phyloP scores from a whole-genome alignment of 2,797 vertebrate genomes.

The Scolopax rusticola region DNA sequence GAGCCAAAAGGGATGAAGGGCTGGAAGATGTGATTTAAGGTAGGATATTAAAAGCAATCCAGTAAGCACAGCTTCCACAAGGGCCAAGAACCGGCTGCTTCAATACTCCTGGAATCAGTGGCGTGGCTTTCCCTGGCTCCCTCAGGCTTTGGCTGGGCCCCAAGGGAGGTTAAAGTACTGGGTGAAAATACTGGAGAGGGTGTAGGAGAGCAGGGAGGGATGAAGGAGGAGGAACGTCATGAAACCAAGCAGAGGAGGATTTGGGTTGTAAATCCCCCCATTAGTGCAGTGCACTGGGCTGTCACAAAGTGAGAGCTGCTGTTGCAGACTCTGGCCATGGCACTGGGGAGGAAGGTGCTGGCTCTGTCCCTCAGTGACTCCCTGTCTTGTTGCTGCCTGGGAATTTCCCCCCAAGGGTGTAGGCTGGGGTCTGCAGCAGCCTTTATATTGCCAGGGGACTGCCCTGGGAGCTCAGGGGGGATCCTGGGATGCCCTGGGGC shows the following conservation, averaged over 20 bases:
- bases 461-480: fast-evolving
- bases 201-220: background rate
- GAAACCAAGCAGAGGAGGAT: background rate
- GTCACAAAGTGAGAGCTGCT: fast-evolving
- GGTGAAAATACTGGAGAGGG: background rate
- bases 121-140: background rate
- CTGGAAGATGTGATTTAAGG: constrained; percentile 50
- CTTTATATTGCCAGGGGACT: background rate
- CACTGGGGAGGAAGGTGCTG: background rate
- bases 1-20: constrained; percentile 20
- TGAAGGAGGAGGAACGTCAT: background rate
- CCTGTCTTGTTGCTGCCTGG: background rate
- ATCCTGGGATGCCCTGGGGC: background rate
- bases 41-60: background rate
- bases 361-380: background rate
- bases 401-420: background rate
- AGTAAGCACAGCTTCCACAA: background rate
- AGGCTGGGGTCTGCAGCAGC: background rate
- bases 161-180: background rate
- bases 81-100: background rate
- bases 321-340: fast-evolving
- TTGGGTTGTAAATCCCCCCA: background rate
- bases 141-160: background rate
- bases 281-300: background rate
- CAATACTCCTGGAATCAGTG: background rate